phyloP scores from a whole-genome alignment of 2,888 invertebrate genomes.

The Drosophila monieri region DNA sequence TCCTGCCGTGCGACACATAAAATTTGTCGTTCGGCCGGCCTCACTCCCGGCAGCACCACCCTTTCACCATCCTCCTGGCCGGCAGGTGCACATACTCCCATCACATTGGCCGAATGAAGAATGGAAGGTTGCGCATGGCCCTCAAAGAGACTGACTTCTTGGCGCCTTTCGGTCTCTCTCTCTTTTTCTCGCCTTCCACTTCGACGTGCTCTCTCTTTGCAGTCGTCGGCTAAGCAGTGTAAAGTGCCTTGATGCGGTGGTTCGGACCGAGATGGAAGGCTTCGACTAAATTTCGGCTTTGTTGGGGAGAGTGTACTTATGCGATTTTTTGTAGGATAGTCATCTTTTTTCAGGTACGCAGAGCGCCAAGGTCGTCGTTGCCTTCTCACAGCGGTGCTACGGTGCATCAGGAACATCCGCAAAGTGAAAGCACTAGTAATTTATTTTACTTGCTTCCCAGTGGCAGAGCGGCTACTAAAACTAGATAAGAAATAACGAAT shows the following conservation, averaged over 20 bases:
- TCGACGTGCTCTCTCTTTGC: slow-evolving; percentile 8
- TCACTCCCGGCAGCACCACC: slow-evolving; percentile 3
- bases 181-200: background rate
- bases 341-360: background rate
- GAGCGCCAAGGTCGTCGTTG: background rate
- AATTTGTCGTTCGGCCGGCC: slow-evolving; percentile 40
- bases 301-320: background rate
- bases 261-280: background rate
- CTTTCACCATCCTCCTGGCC: background rate
- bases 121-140: slow-evolving; percentile 72
- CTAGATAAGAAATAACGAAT: slow-evolving; percentile 2
- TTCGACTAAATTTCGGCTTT: background rate
- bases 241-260: background rate
- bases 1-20: slow-evolving; percentile 40
- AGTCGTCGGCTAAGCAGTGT: slow-evolving; percentile 45
- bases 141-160: slow-evolving; percentile 19
- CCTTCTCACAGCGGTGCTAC: background rate
- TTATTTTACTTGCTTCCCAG: background rate
- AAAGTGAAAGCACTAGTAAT: background rate
- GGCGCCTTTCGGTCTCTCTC: background rate
- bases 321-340: background rate
- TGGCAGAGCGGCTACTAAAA: background rate
- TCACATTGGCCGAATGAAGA: slow-evolving; percentile 65
- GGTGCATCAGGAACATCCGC: background rate
- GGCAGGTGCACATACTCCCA: slow-evolving; percentile 40